A percentile compares a stretch with the other conserved stretches of the same genome.
Evolutionary conservation across 2,113 vertebrate species (phyloP).

Genomic region (Meriones unguiculatus): DNA sequence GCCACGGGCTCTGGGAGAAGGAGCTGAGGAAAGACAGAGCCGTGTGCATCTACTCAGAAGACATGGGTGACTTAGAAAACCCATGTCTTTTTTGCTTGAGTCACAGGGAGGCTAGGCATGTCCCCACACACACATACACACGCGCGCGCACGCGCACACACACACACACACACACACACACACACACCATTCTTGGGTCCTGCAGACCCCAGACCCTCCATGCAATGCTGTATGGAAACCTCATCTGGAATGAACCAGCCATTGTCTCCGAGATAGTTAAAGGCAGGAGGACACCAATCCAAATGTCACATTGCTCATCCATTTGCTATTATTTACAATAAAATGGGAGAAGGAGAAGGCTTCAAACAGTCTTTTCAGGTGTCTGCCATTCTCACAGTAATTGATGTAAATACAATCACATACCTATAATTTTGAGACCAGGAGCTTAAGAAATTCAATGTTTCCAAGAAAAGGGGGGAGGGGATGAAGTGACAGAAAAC

Average conservation of each 20-base stretch:
- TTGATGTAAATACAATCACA: constrained; percentile 39
- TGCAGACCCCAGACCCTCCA: rapidly evolving
- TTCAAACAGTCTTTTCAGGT: not conserved
- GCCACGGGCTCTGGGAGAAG: not conserved
- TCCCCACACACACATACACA: not conserved
- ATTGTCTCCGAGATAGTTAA: not conserved
- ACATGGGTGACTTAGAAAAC: not conserved
- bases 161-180: not conserved
- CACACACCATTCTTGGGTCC: not conserved
- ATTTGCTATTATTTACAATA: not conserved
- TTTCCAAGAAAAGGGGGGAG: not conserved
- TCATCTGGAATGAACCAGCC: not conserved
- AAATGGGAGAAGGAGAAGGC: not conserved
- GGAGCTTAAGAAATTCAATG: not conserved
- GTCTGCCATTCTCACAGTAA: not conserved
- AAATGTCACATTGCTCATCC: not conserved
- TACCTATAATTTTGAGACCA: not conserved
- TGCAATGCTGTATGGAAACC: not conserved
- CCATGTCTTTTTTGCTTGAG: not conserved
- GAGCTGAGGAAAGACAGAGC: too few relatives aligned
- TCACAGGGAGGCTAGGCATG: not conserved
- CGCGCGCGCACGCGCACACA: not conserved
- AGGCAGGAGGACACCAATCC: not conserved
- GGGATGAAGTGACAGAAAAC: not conserved
- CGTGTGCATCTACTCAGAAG: not conserved